Base-by-base conservation (phyloP, 1,140 invertebrate genomes). In the Agrilus planipennis region DNA sequence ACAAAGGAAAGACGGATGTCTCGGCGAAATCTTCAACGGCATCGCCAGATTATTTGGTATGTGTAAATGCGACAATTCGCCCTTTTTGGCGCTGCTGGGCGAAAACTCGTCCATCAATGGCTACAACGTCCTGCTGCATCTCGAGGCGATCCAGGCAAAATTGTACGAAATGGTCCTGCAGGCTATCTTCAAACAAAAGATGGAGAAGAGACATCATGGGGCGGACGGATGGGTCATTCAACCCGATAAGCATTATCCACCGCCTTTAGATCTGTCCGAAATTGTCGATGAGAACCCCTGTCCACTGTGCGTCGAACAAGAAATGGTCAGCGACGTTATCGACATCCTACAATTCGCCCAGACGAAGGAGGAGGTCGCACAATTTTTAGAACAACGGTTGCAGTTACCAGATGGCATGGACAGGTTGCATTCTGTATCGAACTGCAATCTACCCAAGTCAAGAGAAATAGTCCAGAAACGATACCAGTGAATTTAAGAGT, bases 121-220 rank as follows among this genome's bases (percentile, higher is more conserved):
- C 32, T 72, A 77, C 45, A 86, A 85, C 58, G 79, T 80, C 0
- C 73, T 79, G 48, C 63, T 84, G 1, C 83, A 80, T 52, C 67
- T 85, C 45, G 76, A 79, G 42, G 73, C 83, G 4, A 70, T 86
- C 25, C 80, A 84, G 45, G 73, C 75, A 25, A 47, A 37, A 25
- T 45, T 61, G 5, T 50, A 51, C 21, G 63, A 74, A 4, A 67
- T 75, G 49, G 66, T 77, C 3, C 65, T 67, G 39, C 68, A 64
- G 20, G 66, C 73, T 7, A 65, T 72, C 39, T 72, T 49, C 27
- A 56, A 51, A 37, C 56, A 60, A 14, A 53, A 44, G 16, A 45
- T 17, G 1, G 28, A 14, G 1, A 40, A 41, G n/a, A n/a, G n/a
- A n/a, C 7, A 11, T 21, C 18, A 38, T 27, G 3, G 42, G 21